A percentile compares a stretch with the other conserved stretches of the same genome.
Conservation (phyloP, 1,140 invertebrate genomes). For the Dendrolimus punctatus region DNA sequence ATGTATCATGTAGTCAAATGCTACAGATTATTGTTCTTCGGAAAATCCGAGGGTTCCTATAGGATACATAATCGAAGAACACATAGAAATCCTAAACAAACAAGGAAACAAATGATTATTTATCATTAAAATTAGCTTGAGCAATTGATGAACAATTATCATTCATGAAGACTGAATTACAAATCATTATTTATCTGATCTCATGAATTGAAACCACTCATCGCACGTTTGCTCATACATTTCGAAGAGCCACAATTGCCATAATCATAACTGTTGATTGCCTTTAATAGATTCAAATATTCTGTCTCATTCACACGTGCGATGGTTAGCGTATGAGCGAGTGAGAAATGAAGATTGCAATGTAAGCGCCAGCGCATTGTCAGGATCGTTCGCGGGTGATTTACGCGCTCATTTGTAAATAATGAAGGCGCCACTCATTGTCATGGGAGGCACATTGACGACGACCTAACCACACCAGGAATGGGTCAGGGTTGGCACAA, state of each 20-base stretch:
- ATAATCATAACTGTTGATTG: slow-evolving; percentile 1
- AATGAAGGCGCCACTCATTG: slow-evolving; percentile 38
- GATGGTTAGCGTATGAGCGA: slow-evolving; percentile 1
- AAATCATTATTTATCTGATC: no score
- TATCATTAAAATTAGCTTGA: no score
- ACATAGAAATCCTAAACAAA: no score
- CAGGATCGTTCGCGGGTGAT: slow-evolving; percentile 30
- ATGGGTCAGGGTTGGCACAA: slow-evolving; percentile 17
- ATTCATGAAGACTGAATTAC: no score
- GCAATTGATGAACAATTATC: no score
- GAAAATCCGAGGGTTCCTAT: no score
- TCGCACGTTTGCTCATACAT: slow-evolving; percentile 11
- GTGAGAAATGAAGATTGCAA: slow-evolving; percentile 12
- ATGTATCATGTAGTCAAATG: no score
- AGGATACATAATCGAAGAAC: no score
- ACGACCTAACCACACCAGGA: slow-evolving; percentile 25
- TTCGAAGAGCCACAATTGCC: slow-evolving; percentile 19
- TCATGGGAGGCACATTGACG: slow-evolving; percentile 32
- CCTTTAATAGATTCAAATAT: neutral
- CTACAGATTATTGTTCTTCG: no score
- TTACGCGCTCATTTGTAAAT: slow-evolving; percentile 42
- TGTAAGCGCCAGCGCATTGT: slow-evolving; percentile 17
- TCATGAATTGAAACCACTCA: no score
- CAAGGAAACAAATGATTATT: no score
- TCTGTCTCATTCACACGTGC: slow-evolving; percentile 8